Conservation (phyloP, 2,113 vertebrate genomes). For the Erythrolamprus reginae region DNA sequence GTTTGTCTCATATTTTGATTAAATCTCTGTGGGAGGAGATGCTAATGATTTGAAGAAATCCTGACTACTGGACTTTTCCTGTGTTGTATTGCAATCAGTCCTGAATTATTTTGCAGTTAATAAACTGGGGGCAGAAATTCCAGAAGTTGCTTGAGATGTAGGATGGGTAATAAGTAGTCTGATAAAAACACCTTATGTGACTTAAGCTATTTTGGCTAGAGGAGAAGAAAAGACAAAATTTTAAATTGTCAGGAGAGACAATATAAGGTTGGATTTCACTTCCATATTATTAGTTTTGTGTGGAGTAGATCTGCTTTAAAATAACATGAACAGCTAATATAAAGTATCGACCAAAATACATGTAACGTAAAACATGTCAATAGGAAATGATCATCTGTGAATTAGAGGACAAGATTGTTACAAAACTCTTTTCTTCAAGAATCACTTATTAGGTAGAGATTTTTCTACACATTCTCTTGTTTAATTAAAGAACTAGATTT, state of each 20-base stretch:
- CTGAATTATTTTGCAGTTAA: background rate
- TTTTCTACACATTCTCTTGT: background rate
- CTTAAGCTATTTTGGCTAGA: background rate
- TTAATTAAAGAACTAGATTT: background rate
- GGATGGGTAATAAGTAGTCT: background rate
- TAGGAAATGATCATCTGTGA: background rate
- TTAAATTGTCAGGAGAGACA: background rate
- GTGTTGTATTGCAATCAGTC: background rate
- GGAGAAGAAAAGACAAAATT: background rate
- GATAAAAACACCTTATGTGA: background rate
- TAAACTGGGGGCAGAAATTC: background rate
- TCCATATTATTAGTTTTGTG: background rate
- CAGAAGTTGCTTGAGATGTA: background rate
- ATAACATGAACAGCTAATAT: background rate
- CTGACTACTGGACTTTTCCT: background rate
- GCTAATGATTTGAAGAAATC: background rate
- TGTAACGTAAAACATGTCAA: background rate
- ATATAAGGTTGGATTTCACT: background rate
- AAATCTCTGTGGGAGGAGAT: conserved; percentile 24
- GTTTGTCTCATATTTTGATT: conserved; percentile 3
- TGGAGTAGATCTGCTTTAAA: background rate
- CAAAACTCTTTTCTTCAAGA: background rate
- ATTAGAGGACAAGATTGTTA: background rate
- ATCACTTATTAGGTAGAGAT: background rate
- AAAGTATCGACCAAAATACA: background rate